Percentiles rank a stretch among this genome's conserved stretches.
These are phyloP conservation scores for Melanostoma mellinum DNA, from an alignment of 2,888 invertebrate species.

Conservation along the genomic window DNA sequence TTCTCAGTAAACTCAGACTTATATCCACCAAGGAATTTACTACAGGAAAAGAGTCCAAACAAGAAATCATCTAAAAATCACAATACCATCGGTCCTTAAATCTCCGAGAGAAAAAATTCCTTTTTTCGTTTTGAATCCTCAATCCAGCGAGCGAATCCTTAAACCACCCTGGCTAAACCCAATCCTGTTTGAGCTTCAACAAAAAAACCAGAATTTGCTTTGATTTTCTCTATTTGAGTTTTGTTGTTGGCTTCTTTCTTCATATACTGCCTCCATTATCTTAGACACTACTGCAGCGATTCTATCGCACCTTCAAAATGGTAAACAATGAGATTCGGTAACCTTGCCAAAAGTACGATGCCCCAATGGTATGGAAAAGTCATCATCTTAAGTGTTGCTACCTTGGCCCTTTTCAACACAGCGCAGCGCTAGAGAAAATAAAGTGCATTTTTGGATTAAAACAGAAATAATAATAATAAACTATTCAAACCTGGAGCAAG, in stretches of 20 bases:
- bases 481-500: conserved; percentile 34
- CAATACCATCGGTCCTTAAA: too few species aligned
- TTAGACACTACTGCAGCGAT: conserved; percentile 13
- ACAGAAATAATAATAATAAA: conserved; percentile 1
- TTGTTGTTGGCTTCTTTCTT: background rate
- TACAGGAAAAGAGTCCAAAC: too few species aligned
- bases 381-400: conserved; percentile 63
- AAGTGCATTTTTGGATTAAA: conserved; percentile 64
- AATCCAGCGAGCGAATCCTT: too few species aligned
- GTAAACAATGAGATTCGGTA: conserved; percentile 34
- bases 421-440: background rate
- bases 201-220: too few species aligned
- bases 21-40: too few species aligned
- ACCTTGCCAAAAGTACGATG: conserved; percentile 29
- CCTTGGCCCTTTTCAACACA: conserved; percentile 54
- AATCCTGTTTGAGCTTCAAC: too few species aligned
- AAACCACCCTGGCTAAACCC: too few species aligned
- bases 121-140: too few species aligned
- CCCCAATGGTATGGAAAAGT: conserved; percentile 47
- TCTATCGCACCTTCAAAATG: conserved; percentile 25
- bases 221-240: too few species aligned
- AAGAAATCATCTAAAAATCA: too few species aligned
- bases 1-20: too few species aligned
- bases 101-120: too few species aligned
- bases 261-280: background rate